Percentiles rank a stretch among this genome's conserved stretches.
Evolutionary conservation across 2,797 vertebrate species (phyloP).

Genomic region (Enteromius trimaculatus): DNA sequence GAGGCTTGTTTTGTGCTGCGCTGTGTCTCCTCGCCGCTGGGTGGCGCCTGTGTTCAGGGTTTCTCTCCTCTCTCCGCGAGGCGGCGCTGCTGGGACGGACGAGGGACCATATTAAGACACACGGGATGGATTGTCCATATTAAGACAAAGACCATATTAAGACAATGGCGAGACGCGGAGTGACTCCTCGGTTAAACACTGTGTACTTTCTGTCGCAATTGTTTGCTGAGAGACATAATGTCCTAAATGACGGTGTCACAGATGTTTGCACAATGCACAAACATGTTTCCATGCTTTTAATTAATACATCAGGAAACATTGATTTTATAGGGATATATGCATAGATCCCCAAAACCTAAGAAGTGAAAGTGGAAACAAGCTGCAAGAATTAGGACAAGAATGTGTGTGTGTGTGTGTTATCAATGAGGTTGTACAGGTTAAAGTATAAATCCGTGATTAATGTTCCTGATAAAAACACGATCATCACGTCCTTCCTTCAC

Average conservation of each 20-base stretch:
- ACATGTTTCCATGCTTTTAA: neutral
- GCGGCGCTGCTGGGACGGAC: conserved; percentile 20
- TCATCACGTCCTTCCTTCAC: neutral
- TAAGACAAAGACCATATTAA: conserved; percentile 85
- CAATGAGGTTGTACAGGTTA: conserved; percentile 1
- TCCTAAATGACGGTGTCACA: neutral
- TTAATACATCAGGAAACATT: no score
- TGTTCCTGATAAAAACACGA: neutral
- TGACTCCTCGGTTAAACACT: conserved; percentile 67
- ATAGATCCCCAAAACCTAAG: neutral
- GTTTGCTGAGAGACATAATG: conserved; percentile 73
- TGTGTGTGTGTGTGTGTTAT: neutral
- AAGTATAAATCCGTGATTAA: neutral
- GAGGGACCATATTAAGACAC: conserved; percentile 79
- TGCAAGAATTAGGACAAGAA: neutral
- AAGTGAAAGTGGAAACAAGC: neutral
- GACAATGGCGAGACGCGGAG: conserved; percentile 72
- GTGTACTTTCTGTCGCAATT: conserved; percentile 70
- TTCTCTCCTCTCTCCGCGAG: neutral
- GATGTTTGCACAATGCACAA: neutral
- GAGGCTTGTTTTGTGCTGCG: neutral
- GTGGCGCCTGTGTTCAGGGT: neutral
- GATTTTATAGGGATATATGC: no score
- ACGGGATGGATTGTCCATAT: conserved; percentile 81
- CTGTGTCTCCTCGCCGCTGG: neutral